Evolutionary conservation across 2,888 invertebrate genomes (phyloP).

Genomic region (Hoplodrina ambigua): DNA sequence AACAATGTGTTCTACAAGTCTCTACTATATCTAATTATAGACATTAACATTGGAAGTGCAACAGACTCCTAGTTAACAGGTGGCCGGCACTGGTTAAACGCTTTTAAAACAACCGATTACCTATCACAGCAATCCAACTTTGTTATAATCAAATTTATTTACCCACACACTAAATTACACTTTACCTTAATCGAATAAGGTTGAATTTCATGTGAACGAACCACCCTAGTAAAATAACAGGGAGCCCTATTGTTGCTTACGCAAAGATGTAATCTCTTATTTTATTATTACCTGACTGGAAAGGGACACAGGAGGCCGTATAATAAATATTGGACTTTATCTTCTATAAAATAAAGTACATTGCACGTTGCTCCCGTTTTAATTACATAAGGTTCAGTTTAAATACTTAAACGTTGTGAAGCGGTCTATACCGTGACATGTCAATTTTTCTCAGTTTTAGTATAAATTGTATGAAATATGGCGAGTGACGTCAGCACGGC

Average conservation of each 20-base stretch:
- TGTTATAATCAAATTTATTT: slow-evolving; percentile 77
- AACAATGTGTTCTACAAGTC: slow-evolving; percentile 37
- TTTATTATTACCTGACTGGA: slow-evolving; percentile 87
- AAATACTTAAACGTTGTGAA: slow-evolving; percentile 64
- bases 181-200: slow-evolving; percentile 55
- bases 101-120: slow-evolving; percentile 82
- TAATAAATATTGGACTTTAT: slow-evolving; percentile 65
- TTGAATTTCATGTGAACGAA: slow-evolving; percentile 61
- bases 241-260: slow-evolving; percentile 87
- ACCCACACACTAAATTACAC: slow-evolving; percentile 61
- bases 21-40: slow-evolving; percentile 42
- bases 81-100: slow-evolving; percentile 76
- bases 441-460: slow-evolving; percentile 64
- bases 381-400: slow-evolving; percentile 65
- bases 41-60: slow-evolving; percentile 59
- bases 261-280: slow-evolving; percentile 89
- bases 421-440: slow-evolving; percentile 62
- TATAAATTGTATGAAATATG: slow-evolving; percentile 55
- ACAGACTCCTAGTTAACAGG: slow-evolving; percentile 77
- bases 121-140: slow-evolving; percentile 82
- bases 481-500: slow-evolving; percentile 37
- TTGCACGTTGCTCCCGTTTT: slow-evolving; percentile 49
- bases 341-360: slow-evolving; percentile 41
- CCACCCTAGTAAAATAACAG: slow-evolving; percentile 81
- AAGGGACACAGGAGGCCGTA: slow-evolving; percentile 72